Evolutionary conservation across 1,140 invertebrate species (phyloP).

Genomic region (Dendrolimus kikuchii): DNA sequence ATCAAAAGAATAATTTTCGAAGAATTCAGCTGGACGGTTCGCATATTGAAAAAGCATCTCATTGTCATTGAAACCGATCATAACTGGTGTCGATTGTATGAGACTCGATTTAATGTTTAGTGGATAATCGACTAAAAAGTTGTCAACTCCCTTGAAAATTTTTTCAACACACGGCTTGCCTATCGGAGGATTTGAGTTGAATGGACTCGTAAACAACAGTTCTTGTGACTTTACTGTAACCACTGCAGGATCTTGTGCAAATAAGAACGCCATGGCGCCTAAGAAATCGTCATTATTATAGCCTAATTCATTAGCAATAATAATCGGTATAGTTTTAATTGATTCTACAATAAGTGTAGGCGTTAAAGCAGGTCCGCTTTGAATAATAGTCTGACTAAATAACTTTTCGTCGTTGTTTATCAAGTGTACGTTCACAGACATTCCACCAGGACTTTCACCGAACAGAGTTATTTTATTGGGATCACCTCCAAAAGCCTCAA

Average conservation of each 20-base stretch:
- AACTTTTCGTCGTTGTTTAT: conserved; percentile 18
- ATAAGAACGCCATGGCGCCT: conserved; percentile 14
- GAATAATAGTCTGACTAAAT: conserved; percentile 13
- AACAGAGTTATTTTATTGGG: conserved; percentile 16
- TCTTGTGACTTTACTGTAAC: conserved; percentile 2
- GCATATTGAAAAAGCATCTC: conserved; percentile 7
- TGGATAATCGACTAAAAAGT: conserved; percentile 13
- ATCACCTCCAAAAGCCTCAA: conserved; percentile 20
- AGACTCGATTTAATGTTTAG: conserved; percentile 12
- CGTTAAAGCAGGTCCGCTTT: conserved; percentile 16
- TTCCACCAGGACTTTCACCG: conserved; percentile 21
- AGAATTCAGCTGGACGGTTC: neutral
- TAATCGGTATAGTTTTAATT: conserved; percentile 11
- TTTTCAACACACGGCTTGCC: conserved; percentile 16
- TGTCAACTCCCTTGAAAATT: conserved; percentile 14
- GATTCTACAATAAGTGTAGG: conserved; percentile 5
- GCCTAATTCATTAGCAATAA: conserved; percentile 15
- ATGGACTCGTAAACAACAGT: conserved; percentile 2
- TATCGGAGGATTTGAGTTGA: neutral
- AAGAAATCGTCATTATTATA: conserved; percentile 10
- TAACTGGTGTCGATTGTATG: conserved; percentile 1
- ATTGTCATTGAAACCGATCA: conserved; percentile 20
- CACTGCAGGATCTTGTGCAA: conserved; percentile 1
- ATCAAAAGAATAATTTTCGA: neutral
- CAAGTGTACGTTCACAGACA: conserved; percentile 20